A percentile compares a stretch with the other conserved stretches of the same genome.
These are phyloP conservation scores for Antigone vipio DNA, from an alignment of 2,113 vertebrate genomes.

Conservation along the genomic window DNA sequence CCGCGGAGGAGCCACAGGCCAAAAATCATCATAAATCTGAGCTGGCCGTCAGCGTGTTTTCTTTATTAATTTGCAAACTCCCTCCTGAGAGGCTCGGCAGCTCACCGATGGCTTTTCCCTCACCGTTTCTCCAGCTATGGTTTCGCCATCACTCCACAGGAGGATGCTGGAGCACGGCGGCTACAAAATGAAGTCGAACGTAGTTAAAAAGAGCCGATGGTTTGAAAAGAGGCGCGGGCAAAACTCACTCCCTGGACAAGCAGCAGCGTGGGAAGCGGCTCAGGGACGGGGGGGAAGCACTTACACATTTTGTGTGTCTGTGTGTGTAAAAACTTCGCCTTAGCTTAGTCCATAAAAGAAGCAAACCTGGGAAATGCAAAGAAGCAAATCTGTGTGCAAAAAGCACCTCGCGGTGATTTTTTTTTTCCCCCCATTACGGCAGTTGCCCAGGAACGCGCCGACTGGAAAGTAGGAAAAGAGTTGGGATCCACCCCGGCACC, in stretches of 20 bases:
- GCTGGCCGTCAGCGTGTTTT: background rate
- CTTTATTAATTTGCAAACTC: background rate
- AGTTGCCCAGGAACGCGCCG: background rate
- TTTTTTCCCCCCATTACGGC: background rate
- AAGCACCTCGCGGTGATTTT: background rate
- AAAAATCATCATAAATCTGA: background rate
- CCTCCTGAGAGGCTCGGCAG: background rate
- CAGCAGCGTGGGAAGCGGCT: background rate
- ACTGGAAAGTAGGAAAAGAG: too few relatives aligned
- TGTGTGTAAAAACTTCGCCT: background rate
- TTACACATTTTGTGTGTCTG: background rate
- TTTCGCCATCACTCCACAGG: too few relatives aligned
- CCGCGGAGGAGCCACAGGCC: background rate
- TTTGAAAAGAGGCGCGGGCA: background rate
- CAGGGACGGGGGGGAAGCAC: background rate
- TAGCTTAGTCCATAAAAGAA: too few relatives aligned
- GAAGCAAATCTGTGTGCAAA: background rate
- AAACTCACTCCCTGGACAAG: background rate
- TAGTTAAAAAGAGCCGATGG: background rate
- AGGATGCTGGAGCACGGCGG: background rate
- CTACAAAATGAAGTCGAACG: background rate
- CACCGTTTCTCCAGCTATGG: background rate
- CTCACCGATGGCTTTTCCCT: background rate
- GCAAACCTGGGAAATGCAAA: background rate
- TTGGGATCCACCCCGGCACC: background rate